Percentiles rank a stretch among this genome's conserved stretches.
Evolutionary conservation across 2,113 vertebrate species (phyloP).

Genomic region (Lagenorhynchus albirostris): DNA sequence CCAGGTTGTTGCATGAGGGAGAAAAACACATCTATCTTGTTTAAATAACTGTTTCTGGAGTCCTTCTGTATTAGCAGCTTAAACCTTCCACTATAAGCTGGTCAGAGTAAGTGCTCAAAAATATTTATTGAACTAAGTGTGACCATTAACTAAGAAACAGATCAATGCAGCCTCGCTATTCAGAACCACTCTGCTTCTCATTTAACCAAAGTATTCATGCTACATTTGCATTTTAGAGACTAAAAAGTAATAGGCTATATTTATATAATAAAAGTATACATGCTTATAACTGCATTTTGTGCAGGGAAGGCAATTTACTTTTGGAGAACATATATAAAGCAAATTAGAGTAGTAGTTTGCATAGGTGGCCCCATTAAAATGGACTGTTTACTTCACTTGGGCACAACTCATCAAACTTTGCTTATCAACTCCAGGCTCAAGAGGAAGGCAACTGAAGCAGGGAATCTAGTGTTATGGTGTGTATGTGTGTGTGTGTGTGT

Average conservation of each 20-base stretch:
- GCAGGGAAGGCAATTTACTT: background rate
- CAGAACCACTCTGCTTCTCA: background rate
- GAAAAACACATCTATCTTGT: background rate
- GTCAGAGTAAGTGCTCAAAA: background rate
- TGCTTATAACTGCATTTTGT: background rate
- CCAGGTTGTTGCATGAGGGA: background rate
- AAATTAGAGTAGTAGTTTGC: too few species aligned
- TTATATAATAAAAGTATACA: background rate
- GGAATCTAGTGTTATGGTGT: too few species aligned
- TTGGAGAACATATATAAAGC: too few species aligned
- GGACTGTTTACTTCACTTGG: too few species aligned
- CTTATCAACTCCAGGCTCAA: too few species aligned
- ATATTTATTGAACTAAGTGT: background rate
- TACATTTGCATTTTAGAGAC: background rate
- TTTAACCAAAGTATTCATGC: background rate
- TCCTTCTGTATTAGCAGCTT: background rate
- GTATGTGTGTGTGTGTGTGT: too few species aligned
- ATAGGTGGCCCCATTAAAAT: too few species aligned
- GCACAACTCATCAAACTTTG: too few species aligned
- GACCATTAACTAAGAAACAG: background rate
- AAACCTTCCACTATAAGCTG: background rate
- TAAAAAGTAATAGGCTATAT: background rate
- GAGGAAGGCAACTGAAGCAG: too few species aligned
- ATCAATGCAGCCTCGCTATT: background rate
- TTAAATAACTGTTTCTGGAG: background rate